Evolutionary conservation across 2,113 vertebrate species (phyloP).

Genomic region (Lepidothrix coronata): DNA sequence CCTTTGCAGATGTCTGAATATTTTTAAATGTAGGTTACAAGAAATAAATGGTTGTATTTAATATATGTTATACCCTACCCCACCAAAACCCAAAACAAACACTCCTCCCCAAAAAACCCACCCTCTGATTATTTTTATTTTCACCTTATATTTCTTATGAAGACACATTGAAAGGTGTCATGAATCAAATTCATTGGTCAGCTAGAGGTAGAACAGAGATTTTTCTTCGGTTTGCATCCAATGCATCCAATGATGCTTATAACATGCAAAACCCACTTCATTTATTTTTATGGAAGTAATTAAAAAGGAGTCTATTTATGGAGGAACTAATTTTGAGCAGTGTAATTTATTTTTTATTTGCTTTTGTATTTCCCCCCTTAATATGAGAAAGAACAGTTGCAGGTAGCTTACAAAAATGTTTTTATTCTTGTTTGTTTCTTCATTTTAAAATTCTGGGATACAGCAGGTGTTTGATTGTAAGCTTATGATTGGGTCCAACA

Average conservation of each 20-base stretch:
- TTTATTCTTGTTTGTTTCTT: not conserved
- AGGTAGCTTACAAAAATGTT: not conserved
- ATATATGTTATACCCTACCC: accelerated
- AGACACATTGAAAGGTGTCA: not conserved
- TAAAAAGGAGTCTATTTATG: not conserved
- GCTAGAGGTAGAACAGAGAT: not conserved
- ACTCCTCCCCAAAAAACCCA: accelerated
- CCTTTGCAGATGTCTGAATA: not conserved
- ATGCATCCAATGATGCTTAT: not conserved
- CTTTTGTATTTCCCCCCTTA: not conserved
- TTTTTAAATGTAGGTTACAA: not conserved
- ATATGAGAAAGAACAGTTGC: not conserved
- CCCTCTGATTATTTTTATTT: not conserved
- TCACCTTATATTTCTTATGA: not conserved
- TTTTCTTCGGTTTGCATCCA: not conserved
- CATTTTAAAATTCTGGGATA: not conserved
- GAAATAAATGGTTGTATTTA: not conserved
- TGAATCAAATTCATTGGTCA: not conserved
- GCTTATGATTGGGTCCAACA: not conserved
- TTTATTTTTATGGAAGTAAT: not conserved
- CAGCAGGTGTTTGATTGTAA: not conserved
- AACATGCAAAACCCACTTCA: not conserved
- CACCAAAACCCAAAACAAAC: not conserved
- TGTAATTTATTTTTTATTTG: not conserved
- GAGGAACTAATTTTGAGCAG: not conserved